phyloP scores from a whole-genome alignment of 2,113 vertebrate genomes.

The Malurus cyaneus region DNA sequence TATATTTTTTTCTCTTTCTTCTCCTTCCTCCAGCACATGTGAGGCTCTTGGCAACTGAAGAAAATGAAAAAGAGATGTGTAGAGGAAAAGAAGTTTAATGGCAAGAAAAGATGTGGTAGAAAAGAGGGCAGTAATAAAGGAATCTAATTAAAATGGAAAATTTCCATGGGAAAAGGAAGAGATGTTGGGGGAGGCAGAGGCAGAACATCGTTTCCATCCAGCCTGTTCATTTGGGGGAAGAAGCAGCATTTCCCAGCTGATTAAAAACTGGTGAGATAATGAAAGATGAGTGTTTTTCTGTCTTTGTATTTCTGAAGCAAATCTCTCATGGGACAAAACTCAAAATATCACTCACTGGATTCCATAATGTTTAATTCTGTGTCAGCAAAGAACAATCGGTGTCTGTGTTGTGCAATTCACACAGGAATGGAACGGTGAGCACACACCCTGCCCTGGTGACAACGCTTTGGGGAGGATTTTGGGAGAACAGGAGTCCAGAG shows the following conservation, averaged over 20 bases:
- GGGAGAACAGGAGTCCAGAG: not conserved
- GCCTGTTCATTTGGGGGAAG: not conserved
- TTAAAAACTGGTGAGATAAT: not conserved
- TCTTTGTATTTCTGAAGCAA: not conserved
- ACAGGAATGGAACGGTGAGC: rapidly evolving
- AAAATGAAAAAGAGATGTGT: not conserved
- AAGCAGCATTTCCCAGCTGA: not conserved
- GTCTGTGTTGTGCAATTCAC: not conserved
- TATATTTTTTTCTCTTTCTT: not conserved
- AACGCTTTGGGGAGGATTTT: not conserved
- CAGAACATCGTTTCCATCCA: not conserved
- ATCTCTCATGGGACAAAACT: not conserved
- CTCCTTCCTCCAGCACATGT: not conserved
- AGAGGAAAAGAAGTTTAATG: not conserved
- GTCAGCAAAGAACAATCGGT: not conserved
- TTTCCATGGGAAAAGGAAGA: not conserved
- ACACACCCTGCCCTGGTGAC: not conserved
- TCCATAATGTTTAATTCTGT: not conserved
- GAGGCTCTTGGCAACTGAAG: not conserved
- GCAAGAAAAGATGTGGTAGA: not conserved
- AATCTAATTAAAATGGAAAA: not conserved
- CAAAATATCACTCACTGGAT: not conserved
- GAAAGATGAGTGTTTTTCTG: not conserved
- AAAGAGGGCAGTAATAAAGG: not conserved
- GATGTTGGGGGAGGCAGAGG: not conserved